These are phyloP conservation scores for Tachystola acroxantha DNA, from an alignment of 2,888 invertebrate genomes.

Conservation along the genomic window DNA sequence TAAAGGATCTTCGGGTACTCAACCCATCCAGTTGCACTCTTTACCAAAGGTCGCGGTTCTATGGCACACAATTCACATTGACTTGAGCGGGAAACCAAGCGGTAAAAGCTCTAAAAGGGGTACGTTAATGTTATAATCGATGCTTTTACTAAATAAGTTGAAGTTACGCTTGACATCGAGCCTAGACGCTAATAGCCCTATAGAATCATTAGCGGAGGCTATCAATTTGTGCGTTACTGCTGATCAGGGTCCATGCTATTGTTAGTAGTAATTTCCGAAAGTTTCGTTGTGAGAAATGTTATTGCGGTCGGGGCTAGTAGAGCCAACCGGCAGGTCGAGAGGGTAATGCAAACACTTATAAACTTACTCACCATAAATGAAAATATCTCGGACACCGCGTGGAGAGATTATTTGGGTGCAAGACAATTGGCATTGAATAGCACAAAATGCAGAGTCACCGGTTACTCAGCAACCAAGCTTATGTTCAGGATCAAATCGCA, in stretches of 20 bases:
- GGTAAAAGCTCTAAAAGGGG: conserved; percentile 26
- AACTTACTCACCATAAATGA: conserved; percentile 24
- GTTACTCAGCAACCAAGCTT: conserved; percentile 23
- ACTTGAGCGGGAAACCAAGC: conserved; percentile 23
- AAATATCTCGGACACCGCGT: conserved; percentile 13
- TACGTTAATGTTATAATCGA: conserved; percentile 26
- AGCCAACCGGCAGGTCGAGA: conserved; percentile 28
- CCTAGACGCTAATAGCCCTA: conserved; percentile 18
- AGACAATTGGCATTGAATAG: conserved; percentile 27
- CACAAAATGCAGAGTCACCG: conserved; percentile 20
- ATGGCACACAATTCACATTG: conserved; percentile 32
- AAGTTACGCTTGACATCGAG: conserved; percentile 12
- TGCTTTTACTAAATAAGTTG: conserved; percentile 25
- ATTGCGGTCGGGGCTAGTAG: conserved; percentile 23
- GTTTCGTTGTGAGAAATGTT: conserved; percentile 19
- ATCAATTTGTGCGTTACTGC: conserved; percentile 15
- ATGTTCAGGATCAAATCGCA: conserved; percentile 21
- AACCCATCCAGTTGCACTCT: conserved; percentile 25
- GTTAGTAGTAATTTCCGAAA: conserved; percentile 6
- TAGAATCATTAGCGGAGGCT: conserved; percentile 8
- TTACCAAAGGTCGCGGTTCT: conserved; percentile 23
- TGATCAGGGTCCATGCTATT: conserved; percentile 18
- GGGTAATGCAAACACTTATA: conserved; percentile 20
- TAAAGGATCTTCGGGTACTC: conserved; percentile 25
- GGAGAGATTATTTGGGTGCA: conserved; percentile 25